Evolutionary conservation across 2,113 vertebrate species (phyloP).

Genomic region (Anas platyrhynchos): DNA sequence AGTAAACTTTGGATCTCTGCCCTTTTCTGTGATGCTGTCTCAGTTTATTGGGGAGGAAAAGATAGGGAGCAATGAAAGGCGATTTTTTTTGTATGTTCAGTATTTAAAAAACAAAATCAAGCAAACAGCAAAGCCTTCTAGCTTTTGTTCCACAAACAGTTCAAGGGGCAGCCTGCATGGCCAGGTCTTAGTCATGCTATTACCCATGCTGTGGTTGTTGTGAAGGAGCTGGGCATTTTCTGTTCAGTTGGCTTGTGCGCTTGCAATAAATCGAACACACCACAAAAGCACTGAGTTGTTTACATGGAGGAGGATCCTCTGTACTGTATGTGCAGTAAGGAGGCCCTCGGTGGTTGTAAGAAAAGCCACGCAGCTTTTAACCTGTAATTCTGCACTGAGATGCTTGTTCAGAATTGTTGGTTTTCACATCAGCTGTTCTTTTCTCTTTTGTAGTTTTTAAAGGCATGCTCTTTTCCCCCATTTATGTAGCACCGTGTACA

Average conservation of each 20-base stretch:
- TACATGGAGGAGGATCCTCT: not conserved
- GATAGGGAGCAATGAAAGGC: not conserved
- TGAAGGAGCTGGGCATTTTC: not conserved
- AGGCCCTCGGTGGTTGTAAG: not conserved
- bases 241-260: not conserved
- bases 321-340: not conserved
- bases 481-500: not conserved
- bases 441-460: not conserved
- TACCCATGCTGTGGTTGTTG: not conserved
- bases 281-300: not conserved
- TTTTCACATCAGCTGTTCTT: not conserved
- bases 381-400: fast-evolving
- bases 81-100: not conserved
- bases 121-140: not conserved
- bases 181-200: not conserved
- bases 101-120: not conserved
- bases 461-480: not conserved
- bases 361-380: not conserved
- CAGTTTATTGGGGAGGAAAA: not conserved
- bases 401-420: not conserved
- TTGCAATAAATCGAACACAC: not conserved
- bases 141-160: not conserved
- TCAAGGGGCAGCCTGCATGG: fast-evolving
- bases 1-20: not conserved
- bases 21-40: not conserved